Percentiles rank a stretch among this genome's conserved stretches.
Conservation (phyloP, 2,797 vertebrate species). For the Poliocrania exsul region DNA sequence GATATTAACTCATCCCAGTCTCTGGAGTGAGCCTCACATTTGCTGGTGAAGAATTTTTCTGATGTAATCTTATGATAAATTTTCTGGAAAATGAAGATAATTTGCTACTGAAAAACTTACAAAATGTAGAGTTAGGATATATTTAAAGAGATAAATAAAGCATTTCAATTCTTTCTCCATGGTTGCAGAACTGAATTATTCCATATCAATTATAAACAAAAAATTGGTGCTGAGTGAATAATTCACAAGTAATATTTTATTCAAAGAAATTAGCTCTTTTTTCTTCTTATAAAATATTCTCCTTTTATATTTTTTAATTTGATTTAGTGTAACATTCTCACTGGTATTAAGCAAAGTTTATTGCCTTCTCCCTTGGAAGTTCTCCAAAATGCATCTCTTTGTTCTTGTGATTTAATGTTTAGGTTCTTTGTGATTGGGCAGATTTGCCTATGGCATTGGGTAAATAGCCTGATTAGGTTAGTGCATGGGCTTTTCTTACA, state of each 20-base stretch:
- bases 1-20: background rate
- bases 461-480: background rate
- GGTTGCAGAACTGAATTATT: slow-evolving; percentile 18
- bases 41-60: background rate
- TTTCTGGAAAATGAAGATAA: background rate
- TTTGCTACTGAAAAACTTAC: background rate
- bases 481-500: background rate
- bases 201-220: background rate
- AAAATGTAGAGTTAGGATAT: background rate
- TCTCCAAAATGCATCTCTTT: background rate
- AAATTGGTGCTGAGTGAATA: background rate
- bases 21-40: background rate
- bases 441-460: background rate
- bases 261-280: background rate
- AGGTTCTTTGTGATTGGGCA: background rate
- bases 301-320: background rate
- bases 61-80: background rate
- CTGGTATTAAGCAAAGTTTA: background rate
- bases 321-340: background rate
- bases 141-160: background rate
- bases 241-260: background rate
- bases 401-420: background rate
- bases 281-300: background rate
- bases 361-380: background rate
- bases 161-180: background rate